Percentiles rank a stretch among this genome's conserved stretches.
These are phyloP conservation scores for Poeciliopsis paucimaculata DNA, from an alignment of 2,797 vertebrate species.

Conservation along the genomic window DNA sequence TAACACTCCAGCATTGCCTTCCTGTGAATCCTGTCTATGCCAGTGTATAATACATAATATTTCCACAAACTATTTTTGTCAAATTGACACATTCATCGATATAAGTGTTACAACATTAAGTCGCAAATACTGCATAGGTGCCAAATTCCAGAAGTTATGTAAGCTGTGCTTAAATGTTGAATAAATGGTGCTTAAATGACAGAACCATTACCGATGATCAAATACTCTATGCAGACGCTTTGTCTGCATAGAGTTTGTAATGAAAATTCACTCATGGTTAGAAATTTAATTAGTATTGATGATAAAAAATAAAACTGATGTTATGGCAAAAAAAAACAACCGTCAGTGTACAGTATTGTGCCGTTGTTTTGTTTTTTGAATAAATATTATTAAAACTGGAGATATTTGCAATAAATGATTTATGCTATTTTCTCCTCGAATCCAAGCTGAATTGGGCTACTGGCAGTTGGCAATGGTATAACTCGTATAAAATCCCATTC, in stretches of 20 bases:
- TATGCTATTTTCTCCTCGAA: constrained; percentile 50
- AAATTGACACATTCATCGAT: not conserved
- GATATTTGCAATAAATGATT: constrained; percentile 9
- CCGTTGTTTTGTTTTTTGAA: not conserved
- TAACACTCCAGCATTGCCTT: not conserved
- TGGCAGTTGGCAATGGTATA: constrained; percentile 42
- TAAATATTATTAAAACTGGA: not conserved
- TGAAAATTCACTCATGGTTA: not conserved
- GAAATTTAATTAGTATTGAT: not conserved
- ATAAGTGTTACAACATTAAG: not conserved
- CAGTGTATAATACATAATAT: not conserved
- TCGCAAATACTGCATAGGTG: not conserved
- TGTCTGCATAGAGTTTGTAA: not conserved
- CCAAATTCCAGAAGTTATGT: not conserved
- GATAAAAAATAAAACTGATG: not conserved
- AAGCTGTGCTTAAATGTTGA: not conserved
- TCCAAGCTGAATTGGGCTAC: constrained; percentile 38
- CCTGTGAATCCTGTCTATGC: not conserved
- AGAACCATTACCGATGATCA: not conserved
- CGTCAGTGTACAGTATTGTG: not conserved
- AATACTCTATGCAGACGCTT: not conserved
- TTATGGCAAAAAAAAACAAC: not conserved
- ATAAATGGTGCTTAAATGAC: too few species aligned
- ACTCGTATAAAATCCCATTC: constrained; percentile 47
- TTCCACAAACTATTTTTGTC: not conserved